phyloP scores from a whole-genome alignment of 2,113 vertebrate species.

The Grammomys surdaster region DNA sequence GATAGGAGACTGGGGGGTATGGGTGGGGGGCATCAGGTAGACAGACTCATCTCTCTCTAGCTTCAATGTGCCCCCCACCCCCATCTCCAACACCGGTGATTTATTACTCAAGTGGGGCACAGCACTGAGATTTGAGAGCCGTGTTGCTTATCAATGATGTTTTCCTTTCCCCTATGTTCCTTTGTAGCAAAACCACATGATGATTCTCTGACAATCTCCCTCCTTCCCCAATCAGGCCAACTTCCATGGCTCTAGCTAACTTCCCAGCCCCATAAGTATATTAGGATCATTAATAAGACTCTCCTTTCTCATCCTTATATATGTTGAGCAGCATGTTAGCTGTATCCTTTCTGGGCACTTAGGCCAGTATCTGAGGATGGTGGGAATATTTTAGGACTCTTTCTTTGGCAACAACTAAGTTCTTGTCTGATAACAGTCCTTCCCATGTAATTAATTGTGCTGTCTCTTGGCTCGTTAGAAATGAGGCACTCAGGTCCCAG shows the following conservation, averaged over 20 bases:
- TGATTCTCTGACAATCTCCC: background rate
- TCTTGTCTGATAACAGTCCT: slow-evolving; percentile 84
- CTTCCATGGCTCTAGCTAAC: background rate
- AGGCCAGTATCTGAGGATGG: background rate
- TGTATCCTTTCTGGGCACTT: background rate
- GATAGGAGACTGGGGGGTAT: background rate
- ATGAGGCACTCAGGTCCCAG: slow-evolving; percentile 78
- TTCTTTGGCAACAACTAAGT: slow-evolving; percentile 76
- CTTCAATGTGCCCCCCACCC: background rate
- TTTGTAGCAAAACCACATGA: background rate
- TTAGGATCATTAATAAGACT: background rate
- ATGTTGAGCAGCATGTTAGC: slow-evolving; percentile 39
- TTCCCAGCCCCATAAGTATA: background rate
- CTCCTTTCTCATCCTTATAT: background rate
- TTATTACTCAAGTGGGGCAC: background rate
- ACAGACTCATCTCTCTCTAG: slow-evolving; percentile 12
- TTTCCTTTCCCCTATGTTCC: background rate
- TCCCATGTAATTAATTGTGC: slow-evolving; percentile 86
- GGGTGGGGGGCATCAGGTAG: background rate
- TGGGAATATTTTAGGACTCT: slow-evolving; percentile 19
- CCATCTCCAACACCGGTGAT: background rate
- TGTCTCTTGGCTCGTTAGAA: slow-evolving; percentile 86
- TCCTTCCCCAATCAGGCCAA: rapidly evolving
- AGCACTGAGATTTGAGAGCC: slow-evolving; percentile 54
- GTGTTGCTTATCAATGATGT: background rate